A percentile compares a stretch with the other conserved stretches of the same genome.
These are phyloP conservation scores for Onychostruthus taczanowskii DNA, from an alignment of 2,113 vertebrate genomes.

Conservation along the genomic window DNA sequence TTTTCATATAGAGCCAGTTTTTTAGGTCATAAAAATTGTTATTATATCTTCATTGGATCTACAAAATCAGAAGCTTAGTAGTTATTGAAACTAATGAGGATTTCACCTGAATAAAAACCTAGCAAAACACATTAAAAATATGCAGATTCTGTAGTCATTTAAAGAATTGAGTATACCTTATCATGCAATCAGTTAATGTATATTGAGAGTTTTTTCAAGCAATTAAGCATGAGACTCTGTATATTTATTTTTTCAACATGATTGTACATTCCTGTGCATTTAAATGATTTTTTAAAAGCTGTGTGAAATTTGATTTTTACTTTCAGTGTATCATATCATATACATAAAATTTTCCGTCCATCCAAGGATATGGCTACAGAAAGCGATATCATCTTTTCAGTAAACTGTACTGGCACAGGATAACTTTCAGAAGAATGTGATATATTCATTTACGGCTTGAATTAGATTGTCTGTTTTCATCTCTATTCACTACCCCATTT, in stretches of 20 bases:
- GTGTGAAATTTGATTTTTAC: neutral
- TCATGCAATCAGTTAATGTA: neutral
- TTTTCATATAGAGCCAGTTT: neutral
- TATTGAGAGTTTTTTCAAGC: neutral
- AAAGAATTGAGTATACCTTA: neutral
- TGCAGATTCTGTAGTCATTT: neutral
- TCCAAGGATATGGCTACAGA: neutral
- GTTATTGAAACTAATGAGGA: neutral
- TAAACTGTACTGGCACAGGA: neutral
- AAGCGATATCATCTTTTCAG: neutral
- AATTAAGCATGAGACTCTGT: neutral
- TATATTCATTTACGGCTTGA: neutral
- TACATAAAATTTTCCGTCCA: neutral
- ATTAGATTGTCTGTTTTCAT: neutral
- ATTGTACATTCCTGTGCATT: neutral
- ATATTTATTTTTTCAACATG: neutral
- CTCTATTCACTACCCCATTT: neutral
- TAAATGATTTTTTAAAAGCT: neutral
- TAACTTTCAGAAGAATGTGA: neutral
- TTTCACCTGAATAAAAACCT: neutral
- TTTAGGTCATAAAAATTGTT: neutral
- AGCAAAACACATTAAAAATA: neutral
- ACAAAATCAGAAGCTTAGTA: neutral
- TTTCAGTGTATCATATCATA: neutral
- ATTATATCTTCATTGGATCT: neutral